Base-by-base conservation (phyloP, 2,113 vertebrate genomes). In the Pardalotus punctatus region DNA sequence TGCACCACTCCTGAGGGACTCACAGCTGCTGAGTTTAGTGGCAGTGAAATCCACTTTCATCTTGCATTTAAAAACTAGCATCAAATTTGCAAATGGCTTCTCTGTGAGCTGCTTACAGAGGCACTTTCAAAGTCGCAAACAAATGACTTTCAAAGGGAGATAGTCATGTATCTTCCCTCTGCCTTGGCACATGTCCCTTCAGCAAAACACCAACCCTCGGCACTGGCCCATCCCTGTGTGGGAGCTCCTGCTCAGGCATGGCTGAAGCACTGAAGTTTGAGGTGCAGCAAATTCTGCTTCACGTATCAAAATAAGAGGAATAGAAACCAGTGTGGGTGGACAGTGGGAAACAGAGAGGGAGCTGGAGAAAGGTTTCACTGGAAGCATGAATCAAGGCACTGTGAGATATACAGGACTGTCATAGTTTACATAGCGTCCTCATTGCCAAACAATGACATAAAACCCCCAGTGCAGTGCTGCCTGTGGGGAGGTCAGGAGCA, bases 361-460 rank as follows among this genome's bases (percentile, higher is more conserved):
- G 64, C 51, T 47, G 35, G 20, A 64, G 72, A 78, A 73, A 80
- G 5, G 19, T 69, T 74, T 85, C 8, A 0, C 76, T 88, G 60
- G 69, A 77, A 69, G 60, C 47, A 9, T 29, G 79, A 95, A 82
- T 93, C 79, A 74, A 61, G 36, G 58, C 29, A 6, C n/a, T 33
- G 80, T 0, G 23, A 94, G 65, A 56, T 25, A 57, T 18, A 35
- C 8, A 5, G 61, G 79, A 40, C 42, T 80, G 47, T 56, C 93
- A 92, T 94, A 96, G 79, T 60, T 94, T 70, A 82, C 95, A 94
- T 92, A 83, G 82, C 1, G 79, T 95, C 79, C 94, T 56, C 81
- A 64, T 64, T 86, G 88, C 85, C 82, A 93, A 80, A 11, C 38
- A 35, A 5, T 47, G 48, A 20, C 15, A 6, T 66, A 67, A 77